Conservation (phyloP, 2,113 vertebrate species). For the Chelonoidis abingdonii region DNA sequence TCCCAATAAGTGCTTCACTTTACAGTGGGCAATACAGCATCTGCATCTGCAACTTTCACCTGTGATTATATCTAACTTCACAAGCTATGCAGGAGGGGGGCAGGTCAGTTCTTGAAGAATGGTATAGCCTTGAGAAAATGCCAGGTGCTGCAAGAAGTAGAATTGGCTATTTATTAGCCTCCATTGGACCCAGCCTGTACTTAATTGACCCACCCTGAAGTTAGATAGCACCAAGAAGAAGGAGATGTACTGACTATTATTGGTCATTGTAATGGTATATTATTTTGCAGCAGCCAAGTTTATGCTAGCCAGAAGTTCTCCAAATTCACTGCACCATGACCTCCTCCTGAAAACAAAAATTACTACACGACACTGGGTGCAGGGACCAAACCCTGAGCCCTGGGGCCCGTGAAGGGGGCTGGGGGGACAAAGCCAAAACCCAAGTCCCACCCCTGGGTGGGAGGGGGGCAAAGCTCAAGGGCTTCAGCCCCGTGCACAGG, state of each 20-base stretch:
- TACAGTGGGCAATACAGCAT: neutral
- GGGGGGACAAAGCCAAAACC: too few species aligned
- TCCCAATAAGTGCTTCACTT: neutral
- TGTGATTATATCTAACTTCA: neutral
- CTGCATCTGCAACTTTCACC: fast-evolving
- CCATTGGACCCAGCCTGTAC: neutral
- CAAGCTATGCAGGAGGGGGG: fast-evolving
- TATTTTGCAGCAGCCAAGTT: neutral
- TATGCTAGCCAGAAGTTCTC: too few species aligned
- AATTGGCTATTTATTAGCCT: fast-evolving
- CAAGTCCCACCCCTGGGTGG: too few species aligned
- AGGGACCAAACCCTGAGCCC: too few species aligned
- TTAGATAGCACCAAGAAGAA: neutral
- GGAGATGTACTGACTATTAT: neutral
- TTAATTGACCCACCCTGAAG: neutral
- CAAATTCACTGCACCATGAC: too few species aligned
- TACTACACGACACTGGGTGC: too few species aligned
- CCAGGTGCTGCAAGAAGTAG: neutral
- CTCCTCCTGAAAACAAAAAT: too few species aligned
- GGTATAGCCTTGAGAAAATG: neutral
- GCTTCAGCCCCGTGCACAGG: too few species aligned
- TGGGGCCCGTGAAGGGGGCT: too few species aligned
- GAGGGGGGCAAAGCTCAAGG: too few species aligned
- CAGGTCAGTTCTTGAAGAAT: neutral
- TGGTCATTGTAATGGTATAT: neutral